Conservation (phyloP, 37 sponge, comb jelly and placozoan genomes). For the Theonella swinhoei region DNA sequence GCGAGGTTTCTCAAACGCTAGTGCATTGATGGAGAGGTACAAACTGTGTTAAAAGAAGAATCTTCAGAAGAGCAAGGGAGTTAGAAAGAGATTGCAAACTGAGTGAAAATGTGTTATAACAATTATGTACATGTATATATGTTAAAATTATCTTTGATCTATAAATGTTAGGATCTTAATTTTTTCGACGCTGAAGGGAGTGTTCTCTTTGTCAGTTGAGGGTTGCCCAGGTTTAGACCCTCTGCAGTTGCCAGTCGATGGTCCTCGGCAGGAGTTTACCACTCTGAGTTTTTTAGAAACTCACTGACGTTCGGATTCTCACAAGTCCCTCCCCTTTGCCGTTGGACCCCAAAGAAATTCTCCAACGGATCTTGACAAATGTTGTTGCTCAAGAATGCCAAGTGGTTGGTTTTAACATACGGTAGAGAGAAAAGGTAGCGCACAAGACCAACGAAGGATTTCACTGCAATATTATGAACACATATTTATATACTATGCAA, state of each 20-base stretch:
- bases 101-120: too few relatives aligned
- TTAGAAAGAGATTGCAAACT: conserved; percentile 20
- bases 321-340: too few relatives aligned
- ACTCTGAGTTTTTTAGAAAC: conserved; percentile 50
- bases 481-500: too few relatives aligned
- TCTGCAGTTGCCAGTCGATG: conserved; percentile 35
- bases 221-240: conserved; percentile 17
- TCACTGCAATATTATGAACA: too few relatives aligned
- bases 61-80: conserved; percentile 33
- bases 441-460: conserved; percentile 17
- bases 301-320: too few relatives aligned
- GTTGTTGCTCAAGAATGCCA: too few relatives aligned
- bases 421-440: conserved; percentile 21
- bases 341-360: conserved; percentile 59
- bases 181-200: background rate
- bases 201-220: conserved; percentile 9
- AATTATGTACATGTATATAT: too few relatives aligned
- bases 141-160: too few relatives aligned
- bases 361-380: too few relatives aligned
- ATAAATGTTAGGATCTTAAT: too few relatives aligned
- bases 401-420: conserved; percentile 7
- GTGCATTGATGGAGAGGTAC: conserved; percentile 38
- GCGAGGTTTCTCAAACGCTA: conserved; percentile 43
- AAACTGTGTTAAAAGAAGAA: conserved; percentile 36
- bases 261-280: conserved; percentile 21